A percentile compares a stretch with the other conserved stretches of the same genome.
Evolutionary conservation across 2,797 vertebrate species (phyloP).

Genomic region (Syngnathus rostellatus): DNA sequence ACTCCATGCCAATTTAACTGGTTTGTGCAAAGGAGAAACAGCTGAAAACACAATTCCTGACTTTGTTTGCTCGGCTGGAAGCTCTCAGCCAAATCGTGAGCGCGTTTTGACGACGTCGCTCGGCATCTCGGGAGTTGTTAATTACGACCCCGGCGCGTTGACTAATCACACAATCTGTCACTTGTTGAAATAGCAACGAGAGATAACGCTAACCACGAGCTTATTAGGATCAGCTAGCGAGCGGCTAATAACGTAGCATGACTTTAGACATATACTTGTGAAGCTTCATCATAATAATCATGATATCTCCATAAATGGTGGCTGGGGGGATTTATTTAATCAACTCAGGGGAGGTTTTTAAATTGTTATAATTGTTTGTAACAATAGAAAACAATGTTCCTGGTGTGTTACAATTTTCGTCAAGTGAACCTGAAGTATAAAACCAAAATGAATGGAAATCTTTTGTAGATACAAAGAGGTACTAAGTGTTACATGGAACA

Average conservation of each 20-base stretch:
- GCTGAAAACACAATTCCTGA: slow-evolving; percentile 2
- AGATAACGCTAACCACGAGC: background rate
- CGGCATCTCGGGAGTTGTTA: background rate
- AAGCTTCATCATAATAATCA: background rate
- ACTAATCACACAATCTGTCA: background rate
- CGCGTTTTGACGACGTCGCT: background rate
- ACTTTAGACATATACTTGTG: background rate
- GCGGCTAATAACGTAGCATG: background rate
- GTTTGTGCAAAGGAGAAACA: background rate
- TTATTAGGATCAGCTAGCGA: background rate
- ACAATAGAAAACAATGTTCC: background rate
- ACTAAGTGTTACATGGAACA: no score
- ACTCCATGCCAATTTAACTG: background rate
- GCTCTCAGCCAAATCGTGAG: background rate
- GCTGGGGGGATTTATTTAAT: background rate
- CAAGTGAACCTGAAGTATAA: background rate
- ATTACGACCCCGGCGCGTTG: background rate
- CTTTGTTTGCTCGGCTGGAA: background rate
- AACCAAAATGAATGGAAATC: background rate
- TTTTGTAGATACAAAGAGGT: no score
- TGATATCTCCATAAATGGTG: background rate
- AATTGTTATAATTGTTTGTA: background rate
- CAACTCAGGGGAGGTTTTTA: background rate
- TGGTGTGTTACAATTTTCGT: background rate
- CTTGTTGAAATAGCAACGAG: background rate